Evolutionary conservation across 2,888 invertebrate species (phyloP), one percentile per base, ranked within the genome.

Genomic region (Tineola bisselliella): DNA sequence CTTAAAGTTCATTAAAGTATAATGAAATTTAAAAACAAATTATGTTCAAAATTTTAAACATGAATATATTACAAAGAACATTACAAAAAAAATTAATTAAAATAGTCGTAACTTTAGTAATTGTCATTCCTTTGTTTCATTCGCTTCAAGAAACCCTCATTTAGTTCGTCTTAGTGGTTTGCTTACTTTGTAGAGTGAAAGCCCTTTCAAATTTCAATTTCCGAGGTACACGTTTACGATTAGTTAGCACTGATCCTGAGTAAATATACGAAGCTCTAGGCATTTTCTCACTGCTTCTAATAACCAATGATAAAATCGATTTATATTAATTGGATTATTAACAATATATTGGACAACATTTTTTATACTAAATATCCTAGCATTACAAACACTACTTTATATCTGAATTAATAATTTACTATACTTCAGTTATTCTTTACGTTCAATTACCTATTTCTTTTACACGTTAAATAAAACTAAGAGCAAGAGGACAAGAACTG

Each of bases 151-250:
- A 38, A 10, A 38, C 5, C 38, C 10, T 38, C 25, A 25, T 25
- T 25, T 38, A 2, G 10, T 38, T 38, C 10, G 38, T 38, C 38
- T 38, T 38, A 38, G 48, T 48, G 48, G 48, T 17, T 48, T 44
- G 44, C 44, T 44, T 48, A 48, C 17, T 48, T 17, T 17, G 48
- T 48, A 13, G 10, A 48, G 48, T 15, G 15, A 17, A 13, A 48
- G 15, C 48, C 48, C 48, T 48, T 48, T 48, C 15, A 48, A 48
- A 48, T 48, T 15, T 17, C 48, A 48, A 48, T 48, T 48, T 48
- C 48, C 48, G n/a, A n/a, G 15, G 13, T 48, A 17, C 48, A 48
- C 38, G 13, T 13, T 44, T n/a, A 44, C 44, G 17, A 48, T 48
- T 48, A 48, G 15, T 13, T 48, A 48, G 48, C 13, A n/a, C 48